Evolutionary conservation across 2,888 invertebrate species (phyloP).

Genomic region (Gisinianus flammeolus): DNA sequence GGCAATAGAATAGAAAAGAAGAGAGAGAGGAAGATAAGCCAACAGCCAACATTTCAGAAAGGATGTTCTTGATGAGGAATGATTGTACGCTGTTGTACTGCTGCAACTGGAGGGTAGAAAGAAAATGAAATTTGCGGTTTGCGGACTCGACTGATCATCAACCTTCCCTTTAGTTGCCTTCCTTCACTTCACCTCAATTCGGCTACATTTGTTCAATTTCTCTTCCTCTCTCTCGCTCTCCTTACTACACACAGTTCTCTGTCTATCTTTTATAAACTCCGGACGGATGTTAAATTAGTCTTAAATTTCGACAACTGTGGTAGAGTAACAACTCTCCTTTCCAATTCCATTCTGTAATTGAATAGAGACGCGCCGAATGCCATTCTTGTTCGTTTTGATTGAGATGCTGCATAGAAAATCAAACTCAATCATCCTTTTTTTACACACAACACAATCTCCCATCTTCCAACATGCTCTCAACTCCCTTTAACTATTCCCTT

Average conservation of each 20-base stretch:
- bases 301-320: constrained; percentile 36
- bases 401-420: constrained; percentile 49
- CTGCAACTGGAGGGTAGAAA: constrained; percentile 36
- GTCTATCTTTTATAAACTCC: constrained; percentile 38
- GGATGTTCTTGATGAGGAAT: constrained; percentile 45
- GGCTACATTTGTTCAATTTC: constrained; percentile 20
- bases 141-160: constrained; percentile 36
- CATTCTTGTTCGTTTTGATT: constrained; percentile 16
- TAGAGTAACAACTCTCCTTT: constrained; percentile 31
- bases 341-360: constrained; percentile 31
- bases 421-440: constrained; percentile 48
- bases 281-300: constrained; percentile 38
- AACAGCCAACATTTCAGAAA: constrained; percentile 34
- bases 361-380: constrained; percentile 34
- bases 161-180: not conserved
- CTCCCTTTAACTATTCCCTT: not conserved
- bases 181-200: constrained; percentile 21
- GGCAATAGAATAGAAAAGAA: constrained; percentile 5
- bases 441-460: not conserved
- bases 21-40: constrained; percentile 19
- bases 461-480: not conserved
- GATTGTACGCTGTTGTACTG: constrained; percentile 44
- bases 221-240: not conserved
- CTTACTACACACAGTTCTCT: not conserved
- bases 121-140: constrained; percentile 47